A percentile compares a stretch with the other conserved stretches of the same genome.
phyloP scores from a whole-genome alignment of 2,797 vertebrate genomes.

The Hyperoplus lanceolatus region DNA sequence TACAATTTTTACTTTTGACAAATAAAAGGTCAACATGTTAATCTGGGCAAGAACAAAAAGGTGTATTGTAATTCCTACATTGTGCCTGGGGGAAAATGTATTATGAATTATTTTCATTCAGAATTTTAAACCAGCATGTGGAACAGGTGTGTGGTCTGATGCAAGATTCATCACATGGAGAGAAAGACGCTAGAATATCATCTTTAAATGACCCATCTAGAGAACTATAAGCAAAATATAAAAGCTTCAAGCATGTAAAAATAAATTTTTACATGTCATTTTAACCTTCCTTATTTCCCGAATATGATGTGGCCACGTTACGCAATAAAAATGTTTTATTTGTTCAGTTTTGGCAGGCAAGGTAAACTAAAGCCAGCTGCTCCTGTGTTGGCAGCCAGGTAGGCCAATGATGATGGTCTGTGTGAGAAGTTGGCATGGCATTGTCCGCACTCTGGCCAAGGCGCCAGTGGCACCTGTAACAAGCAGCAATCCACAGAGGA shows the following conservation, averaged over 20 bases:
- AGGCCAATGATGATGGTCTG: slow-evolving; percentile 62
- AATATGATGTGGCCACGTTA: slow-evolving; percentile 38
- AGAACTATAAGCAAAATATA: neutral
- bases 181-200: neutral
- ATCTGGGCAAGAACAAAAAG: neutral
- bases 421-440: slow-evolving; percentile 54
- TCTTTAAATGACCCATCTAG: slow-evolving; percentile 5
- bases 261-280: slow-evolving; percentile 20
- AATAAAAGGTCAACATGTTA: neutral
- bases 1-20: neutral
- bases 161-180: neutral
- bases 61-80: neutral
- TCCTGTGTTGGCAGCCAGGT: slow-evolving; percentile 51
- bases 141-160: slow-evolving; percentile 4
- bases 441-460: slow-evolving; percentile 46
- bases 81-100: neutral
- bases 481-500: slow-evolving; percentile 40
- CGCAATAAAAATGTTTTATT: slow-evolving; percentile 43
- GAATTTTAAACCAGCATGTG: slow-evolving; percentile 7
- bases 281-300: slow-evolving; percentile 35
- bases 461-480: slow-evolving; percentile 46
- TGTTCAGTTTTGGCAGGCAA: slow-evolving; percentile 54
- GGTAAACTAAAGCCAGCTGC: slow-evolving; percentile 61
- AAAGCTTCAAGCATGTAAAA: slow-evolving; percentile 30
- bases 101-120: slow-evolving; percentile 9